A percentile compares a stretch with the other conserved stretches of the same genome.
These are phyloP conservation scores for Micromesistius poutassou DNA, from an alignment of 2,797 vertebrate genomes.

Conservation along the genomic window DNA sequence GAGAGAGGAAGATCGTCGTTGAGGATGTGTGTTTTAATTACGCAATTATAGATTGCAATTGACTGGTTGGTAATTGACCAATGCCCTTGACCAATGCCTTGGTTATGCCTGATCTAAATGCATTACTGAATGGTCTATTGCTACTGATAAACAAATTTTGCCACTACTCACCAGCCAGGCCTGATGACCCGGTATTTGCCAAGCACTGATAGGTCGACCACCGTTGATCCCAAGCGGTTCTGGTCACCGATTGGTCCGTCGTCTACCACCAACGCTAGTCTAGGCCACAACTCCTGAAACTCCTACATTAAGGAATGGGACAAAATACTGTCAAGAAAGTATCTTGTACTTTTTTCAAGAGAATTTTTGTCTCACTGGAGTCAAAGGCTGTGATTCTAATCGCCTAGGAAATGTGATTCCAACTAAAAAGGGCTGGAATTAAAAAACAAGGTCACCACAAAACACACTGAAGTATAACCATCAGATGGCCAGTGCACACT, in stretches of 20 bases:
- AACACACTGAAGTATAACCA: neutral
- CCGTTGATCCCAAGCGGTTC: slow-evolving; percentile 90
- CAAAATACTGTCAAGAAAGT: neutral
- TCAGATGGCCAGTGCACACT: slow-evolving; percentile 42
- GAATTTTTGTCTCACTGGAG: neutral
- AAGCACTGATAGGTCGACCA: slow-evolving; percentile 83
- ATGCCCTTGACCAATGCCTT: too few relatives aligned
- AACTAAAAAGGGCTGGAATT: neutral
- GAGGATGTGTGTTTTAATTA: neutral
- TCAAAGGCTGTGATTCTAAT: neutral
- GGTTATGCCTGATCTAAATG: neutral
- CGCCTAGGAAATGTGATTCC: neutral
- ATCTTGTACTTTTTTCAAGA: neutral
- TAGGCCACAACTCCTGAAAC: slow-evolving; percentile 91
- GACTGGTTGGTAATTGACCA: too few relatives aligned
- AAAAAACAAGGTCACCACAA: neutral
- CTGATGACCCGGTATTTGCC: slow-evolving; percentile 86
- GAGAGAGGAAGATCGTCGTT: neutral
- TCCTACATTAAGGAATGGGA: slow-evolving; percentile 69
- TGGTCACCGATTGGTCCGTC: slow-evolving; percentile 84
- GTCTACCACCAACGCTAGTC: slow-evolving; percentile 84
- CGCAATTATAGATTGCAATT: neutral
- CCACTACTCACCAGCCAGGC: slow-evolving; percentile 83
- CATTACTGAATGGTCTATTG: neutral
- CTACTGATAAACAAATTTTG: neutral